Evolutionary conservation across 2,113 vertebrate genomes (phyloP).

Genomic region (Rhinolophus ferrumequinum): DNA sequence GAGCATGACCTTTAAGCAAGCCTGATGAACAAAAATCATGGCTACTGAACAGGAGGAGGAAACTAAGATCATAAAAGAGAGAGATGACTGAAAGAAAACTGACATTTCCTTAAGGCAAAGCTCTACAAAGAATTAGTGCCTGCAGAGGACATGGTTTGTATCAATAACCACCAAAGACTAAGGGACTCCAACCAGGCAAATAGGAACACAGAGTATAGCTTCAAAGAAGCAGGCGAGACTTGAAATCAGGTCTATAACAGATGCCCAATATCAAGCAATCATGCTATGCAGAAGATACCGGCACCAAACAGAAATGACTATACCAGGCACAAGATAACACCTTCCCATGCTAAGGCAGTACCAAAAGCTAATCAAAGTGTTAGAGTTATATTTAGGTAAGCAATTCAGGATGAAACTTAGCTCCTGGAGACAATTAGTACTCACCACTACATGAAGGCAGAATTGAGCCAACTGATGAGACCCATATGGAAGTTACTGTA

Average conservation of each 20-base stretch:
- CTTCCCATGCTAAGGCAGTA: not conserved
- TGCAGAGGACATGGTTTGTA: not conserved
- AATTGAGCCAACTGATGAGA: not conserved
- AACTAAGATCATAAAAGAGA: not conserved
- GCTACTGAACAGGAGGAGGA: not conserved
- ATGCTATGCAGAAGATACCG: not conserved
- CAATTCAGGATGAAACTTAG: not conserved
- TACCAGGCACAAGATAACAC: not conserved
- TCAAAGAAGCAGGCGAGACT: not conserved
- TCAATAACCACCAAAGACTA: not conserved
- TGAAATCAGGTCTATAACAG: not conserved
- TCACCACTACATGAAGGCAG: not conserved
- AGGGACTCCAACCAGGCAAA: not conserved
- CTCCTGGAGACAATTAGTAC: not conserved
- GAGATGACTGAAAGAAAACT: not conserved
- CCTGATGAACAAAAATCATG: not conserved
- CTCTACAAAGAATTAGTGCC: not conserved
- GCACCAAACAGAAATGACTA: not conserved
- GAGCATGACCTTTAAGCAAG: not conserved
- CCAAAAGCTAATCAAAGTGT: not conserved
- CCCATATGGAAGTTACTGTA: not conserved
- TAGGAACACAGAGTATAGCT: not conserved
- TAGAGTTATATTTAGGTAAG: not conserved
- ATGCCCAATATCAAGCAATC: not conserved
- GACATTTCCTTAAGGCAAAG: not conserved